Percentiles rank a stretch among this genome's conserved stretches.
Conservation (phyloP, 2,888 invertebrate species). For the Elegia similella region DNA sequence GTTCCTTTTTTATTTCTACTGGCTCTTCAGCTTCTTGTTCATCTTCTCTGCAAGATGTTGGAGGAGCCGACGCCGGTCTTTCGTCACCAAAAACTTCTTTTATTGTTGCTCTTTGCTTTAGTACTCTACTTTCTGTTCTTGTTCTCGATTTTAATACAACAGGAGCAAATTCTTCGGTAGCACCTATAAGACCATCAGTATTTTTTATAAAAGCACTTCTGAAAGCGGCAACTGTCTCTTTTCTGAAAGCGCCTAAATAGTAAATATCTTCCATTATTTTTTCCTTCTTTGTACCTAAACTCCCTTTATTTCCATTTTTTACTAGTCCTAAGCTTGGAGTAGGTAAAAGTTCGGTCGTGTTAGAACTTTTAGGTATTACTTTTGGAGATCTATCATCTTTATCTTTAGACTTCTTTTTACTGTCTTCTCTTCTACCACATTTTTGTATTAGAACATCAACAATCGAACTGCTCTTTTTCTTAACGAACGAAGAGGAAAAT, state of each 20-base stretch:
- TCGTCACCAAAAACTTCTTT: conserved; percentile 91
- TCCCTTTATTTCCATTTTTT: conserved; percentile 65
- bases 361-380: conserved; percentile 79
- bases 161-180: conserved; percentile 84
- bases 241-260: conserved; percentile 84
- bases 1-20: conserved; percentile 57
- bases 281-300: conserved; percentile 65
- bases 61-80: conserved; percentile 91
- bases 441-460: conserved; percentile 85
- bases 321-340: conserved; percentile 83
- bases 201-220: conserved; percentile 85
- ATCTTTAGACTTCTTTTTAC: conserved; percentile 77
- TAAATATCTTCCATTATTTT: conserved; percentile 81
- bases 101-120: conserved; percentile 88
- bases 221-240: conserved; percentile 85
- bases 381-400: conserved; percentile 81
- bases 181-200: conserved; percentile 79
- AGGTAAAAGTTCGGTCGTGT: conserved; percentile 80
- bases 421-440: conserved; percentile 82
- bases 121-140: conserved; percentile 86
- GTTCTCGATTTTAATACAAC: conserved; percentile 88
- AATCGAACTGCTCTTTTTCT: conserved; percentile 81
- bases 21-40: conserved; percentile 51
- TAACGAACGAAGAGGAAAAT: conserved; percentile 80
- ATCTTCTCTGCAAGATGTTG: conserved; percentile 82